Evolutionary conservation across 1,140 invertebrate species (phyloP).

Genomic region (Heliconius hewitsoni): DNA sequence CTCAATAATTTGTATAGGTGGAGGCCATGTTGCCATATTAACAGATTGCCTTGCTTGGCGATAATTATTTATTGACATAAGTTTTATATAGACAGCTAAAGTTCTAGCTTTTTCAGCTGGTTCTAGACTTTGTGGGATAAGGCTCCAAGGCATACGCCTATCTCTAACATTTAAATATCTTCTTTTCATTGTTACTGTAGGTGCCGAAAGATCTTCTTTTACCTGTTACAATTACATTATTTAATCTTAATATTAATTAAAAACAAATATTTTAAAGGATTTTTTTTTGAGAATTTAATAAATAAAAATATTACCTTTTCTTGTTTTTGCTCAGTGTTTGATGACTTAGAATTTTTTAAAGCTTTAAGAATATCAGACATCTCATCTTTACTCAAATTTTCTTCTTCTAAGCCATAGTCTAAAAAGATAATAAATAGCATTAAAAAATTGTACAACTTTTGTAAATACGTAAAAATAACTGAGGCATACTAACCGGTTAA

Average conservation of each 20-base stretch:
- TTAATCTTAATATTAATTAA: conserved; percentile 3
- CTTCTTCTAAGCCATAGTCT: conserved; percentile 75
- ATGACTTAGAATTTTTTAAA: conserved; percentile 69
- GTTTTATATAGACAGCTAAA: conserved; percentile 71
- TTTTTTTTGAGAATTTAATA: not conserved
- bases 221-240: conserved; percentile 42
- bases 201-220: conserved; percentile 39
- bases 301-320: conserved; percentile 45
- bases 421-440: conserved; percentile 40
- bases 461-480: not conserved
- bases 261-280: not conserved
- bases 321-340: conserved; percentile 59
- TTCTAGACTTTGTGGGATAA: conserved; percentile 64
- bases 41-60: conserved; percentile 63
- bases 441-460: not conserved
- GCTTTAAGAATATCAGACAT: conserved; percentile 75
- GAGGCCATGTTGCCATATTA: conserved; percentile 64
- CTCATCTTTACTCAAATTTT: conserved; percentile 74
- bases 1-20: conserved; percentile 69
- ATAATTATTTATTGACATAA: conserved; percentile 72
- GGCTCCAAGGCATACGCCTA: conserved; percentile 76
- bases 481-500: conserved; percentile 26
- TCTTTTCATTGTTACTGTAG: conserved; percentile 67
- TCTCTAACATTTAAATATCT: conserved; percentile 71
- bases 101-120: conserved; percentile 67